Percentiles rank a stretch among this genome's conserved stretches.
These are phyloP conservation scores for Donacobius atricapilla DNA, from an alignment of 2,113 vertebrate genomes.

Conservation along the genomic window DNA sequence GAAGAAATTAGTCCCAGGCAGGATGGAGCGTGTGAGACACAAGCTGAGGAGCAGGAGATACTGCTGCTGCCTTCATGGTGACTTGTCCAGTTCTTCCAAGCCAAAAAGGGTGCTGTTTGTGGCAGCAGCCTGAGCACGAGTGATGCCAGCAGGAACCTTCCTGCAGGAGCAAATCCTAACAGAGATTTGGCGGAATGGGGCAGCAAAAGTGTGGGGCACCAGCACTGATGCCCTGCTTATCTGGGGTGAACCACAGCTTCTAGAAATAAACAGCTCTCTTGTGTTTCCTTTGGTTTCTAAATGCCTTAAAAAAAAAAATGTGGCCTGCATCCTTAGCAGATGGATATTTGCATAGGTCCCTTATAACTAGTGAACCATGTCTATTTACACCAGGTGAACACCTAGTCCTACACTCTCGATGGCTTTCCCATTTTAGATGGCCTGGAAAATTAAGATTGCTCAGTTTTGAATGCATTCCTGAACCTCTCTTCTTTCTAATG, in stretches of 20 bases:
- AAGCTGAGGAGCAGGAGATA: neutral
- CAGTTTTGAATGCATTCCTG: constrained; percentile 4
- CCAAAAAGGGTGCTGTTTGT: neutral
- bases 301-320: neutral
- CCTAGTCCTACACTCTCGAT: neutral
- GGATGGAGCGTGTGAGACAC: rapidly evolving
- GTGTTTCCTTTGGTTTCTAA: neutral
- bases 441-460: constrained; percentile 54
- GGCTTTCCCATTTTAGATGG: neutral
- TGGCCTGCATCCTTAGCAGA: neutral
- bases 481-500: neutral
- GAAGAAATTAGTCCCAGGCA: neutral
- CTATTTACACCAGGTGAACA: neutral
- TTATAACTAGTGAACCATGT: neutral
- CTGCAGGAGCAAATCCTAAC: neutral
- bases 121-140: neutral
- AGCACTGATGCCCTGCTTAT: neutral
- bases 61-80: rapidly evolving
- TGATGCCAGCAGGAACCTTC: neutral
- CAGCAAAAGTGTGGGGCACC: neutral
- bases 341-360: neutral
- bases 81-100: neutral
- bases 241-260: neutral
- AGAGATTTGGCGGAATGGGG: neutral
- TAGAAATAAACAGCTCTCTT: neutral